phyloP scores from a whole-genome alignment of 2,888 invertebrate species.

The Cylloceria caligata region DNA sequence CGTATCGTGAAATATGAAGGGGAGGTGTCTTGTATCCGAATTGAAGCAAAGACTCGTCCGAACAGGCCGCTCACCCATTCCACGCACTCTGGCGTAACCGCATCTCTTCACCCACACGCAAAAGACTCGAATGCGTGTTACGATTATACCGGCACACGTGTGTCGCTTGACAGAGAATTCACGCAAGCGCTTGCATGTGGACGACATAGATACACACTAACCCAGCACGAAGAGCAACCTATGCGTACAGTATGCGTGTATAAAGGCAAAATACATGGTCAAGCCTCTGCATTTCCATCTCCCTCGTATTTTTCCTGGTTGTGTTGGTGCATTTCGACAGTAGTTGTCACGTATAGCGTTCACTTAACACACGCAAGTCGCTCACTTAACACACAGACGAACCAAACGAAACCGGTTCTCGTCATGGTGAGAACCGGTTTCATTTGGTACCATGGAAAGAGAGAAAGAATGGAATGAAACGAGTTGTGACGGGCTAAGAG shows the following conservation, averaged over 20 bases:
- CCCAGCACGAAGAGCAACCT: neutral
- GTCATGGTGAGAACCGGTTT: no score
- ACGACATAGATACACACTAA: conserved; percentile 4
- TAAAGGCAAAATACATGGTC: conserved; percentile 5
- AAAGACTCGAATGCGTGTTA: conserved; percentile 3
- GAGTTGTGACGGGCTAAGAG: conserved; percentile 32
- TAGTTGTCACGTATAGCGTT: conserved; percentile 73
- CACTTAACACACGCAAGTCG: conserved; percentile 56
- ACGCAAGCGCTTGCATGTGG: neutral
- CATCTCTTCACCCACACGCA: neutral
- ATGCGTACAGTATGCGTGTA: neutral
- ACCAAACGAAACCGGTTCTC: conserved; percentile 77
- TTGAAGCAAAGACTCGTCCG: neutral
- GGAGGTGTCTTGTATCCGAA: neutral
- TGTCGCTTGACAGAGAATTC: neutral
- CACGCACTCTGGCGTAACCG: conserved; percentile 7
- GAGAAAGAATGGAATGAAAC: conserved; percentile 25
- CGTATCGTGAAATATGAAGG: neutral
- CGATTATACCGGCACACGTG: conserved; percentile 26
- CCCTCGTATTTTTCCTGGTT: neutral
- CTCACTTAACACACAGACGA: conserved; percentile 66
- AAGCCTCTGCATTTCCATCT: conserved; percentile 21
- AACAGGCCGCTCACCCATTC: conserved; percentile 1
- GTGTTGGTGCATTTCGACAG: neutral
- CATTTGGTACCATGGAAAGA: conserved; percentile 10